phyloP scores from a whole-genome alignment of 2,797 vertebrate genomes.

The Psittacula derbiana region DNA sequence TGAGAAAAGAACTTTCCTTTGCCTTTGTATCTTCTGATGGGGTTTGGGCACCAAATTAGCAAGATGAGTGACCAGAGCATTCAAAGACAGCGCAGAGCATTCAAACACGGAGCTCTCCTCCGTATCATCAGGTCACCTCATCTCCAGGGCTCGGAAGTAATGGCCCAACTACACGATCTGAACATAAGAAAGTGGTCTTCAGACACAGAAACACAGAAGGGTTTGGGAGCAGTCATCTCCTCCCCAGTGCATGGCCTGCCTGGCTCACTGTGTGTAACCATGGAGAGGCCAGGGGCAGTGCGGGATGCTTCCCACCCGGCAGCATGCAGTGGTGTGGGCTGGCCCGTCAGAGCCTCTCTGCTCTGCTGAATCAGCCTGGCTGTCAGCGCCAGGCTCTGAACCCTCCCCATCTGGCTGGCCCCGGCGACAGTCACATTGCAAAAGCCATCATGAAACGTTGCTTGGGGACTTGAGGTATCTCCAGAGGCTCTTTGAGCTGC shows the following conservation, averaged over 20 bases:
- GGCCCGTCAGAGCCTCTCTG: background rate
- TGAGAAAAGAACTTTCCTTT: background rate
- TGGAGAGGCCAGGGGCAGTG: background rate
- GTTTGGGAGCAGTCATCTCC: background rate
- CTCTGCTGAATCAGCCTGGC: background rate
- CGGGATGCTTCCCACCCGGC: background rate
- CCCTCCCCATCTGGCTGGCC: background rate
- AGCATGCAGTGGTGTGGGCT: background rate
- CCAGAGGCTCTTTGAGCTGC: background rate
- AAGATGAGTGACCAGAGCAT: background rate
- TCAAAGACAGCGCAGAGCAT: background rate
- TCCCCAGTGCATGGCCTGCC: background rate
- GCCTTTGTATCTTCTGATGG: background rate
- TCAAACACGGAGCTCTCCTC: background rate
- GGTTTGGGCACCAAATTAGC: background rate
- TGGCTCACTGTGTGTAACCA: background rate
- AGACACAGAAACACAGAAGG: background rate
- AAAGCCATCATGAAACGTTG: rapidly evolving
- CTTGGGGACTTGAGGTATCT: background rate
- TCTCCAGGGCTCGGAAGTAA: background rate
- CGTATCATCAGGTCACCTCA: background rate
- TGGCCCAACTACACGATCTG: rapidly evolving
- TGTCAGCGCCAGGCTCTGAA: background rate
- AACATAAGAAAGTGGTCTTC: background rate
- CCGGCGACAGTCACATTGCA: background rate